Evolutionary conservation across 2,888 invertebrate species (phyloP).

Genomic region (Strigamia maritima): DNA sequence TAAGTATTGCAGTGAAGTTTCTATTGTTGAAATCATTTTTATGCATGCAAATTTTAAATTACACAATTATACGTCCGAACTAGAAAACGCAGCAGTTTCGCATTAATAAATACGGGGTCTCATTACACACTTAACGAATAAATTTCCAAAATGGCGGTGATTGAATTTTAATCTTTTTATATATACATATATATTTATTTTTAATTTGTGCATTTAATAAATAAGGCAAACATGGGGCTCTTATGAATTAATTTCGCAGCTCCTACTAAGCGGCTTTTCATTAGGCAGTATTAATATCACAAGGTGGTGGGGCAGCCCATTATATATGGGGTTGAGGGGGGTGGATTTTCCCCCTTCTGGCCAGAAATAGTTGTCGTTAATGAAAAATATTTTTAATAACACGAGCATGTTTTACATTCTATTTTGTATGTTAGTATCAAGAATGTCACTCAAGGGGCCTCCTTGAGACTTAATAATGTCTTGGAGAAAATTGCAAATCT

Average conservation of each 20-base stretch:
- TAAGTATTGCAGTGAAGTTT: neutral
- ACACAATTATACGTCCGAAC: neutral
- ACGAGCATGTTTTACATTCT: conserved; percentile 39
- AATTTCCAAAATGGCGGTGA: neutral
- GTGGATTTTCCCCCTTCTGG: conserved; percentile 28
- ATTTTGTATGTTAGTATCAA: conserved; percentile 32
- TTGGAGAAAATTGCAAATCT: conserved; percentile 23
- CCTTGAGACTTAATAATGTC: conserved; percentile 23
- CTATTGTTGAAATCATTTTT: neutral
- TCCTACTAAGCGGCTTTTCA: conserved; percentile 19
- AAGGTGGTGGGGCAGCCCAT: conserved; percentile 26
- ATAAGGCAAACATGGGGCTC: conserved; percentile 16
- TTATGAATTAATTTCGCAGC: conserved; percentile 20
- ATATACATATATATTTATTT: neutral
- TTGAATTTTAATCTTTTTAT: conserved; percentile 16
- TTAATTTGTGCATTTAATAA: conserved; percentile 6
- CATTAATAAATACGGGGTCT: conserved; percentile 12
- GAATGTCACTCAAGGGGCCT: conserved; percentile 23
- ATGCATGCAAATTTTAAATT: conserved; percentile 1
- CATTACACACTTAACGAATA: neutral
- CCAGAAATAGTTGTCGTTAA: conserved; percentile 39
- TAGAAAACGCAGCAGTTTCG: neutral
- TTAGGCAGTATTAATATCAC: conserved; percentile 23
- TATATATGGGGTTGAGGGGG: neutral
- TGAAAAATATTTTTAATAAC: conserved; percentile 40